Conservation (phyloP, 1,140 invertebrate species). For the Himalopsyche phryganea region DNA sequence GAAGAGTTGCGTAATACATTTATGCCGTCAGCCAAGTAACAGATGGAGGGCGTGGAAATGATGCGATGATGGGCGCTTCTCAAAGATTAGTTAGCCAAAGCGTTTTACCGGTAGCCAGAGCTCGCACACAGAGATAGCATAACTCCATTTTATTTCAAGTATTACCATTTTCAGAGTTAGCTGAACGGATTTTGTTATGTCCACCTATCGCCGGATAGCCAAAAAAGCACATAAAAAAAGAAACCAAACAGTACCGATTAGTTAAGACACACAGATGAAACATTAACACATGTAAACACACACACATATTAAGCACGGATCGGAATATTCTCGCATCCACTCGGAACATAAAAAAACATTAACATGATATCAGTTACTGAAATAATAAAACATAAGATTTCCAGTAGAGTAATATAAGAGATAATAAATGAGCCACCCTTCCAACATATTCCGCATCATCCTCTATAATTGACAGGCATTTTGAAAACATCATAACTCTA, state of each 20-base stretch:
- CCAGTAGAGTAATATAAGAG: too few species aligned
- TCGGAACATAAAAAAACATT: neutral
- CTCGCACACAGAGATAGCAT: conserved; percentile 18
- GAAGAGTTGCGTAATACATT: too few species aligned
- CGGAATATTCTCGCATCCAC: neutral
- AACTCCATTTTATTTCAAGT: conserved; percentile 16
- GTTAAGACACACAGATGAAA: neutral
- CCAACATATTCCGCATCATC: too few species aligned
- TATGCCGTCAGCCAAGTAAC: too few species aligned
- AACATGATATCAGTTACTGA: too few species aligned
- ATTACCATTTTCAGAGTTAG: conserved; percentile 24
- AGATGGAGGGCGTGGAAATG: too few species aligned
- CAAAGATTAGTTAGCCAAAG: conserved; percentile 12
- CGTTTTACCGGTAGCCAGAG: conserved; percentile 11
- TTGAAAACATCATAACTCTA: too few species aligned
- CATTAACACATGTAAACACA: conserved; percentile 1
- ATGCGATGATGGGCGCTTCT: too few species aligned
- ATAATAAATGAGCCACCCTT: too few species aligned
- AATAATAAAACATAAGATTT: too few species aligned
- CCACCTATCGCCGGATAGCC: conserved; percentile 51
- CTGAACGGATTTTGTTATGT: conserved; percentile 44
- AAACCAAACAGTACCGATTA: conserved; percentile 27
- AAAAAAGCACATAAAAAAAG: conserved; percentile 33
- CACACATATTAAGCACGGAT: neutral
- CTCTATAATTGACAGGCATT: too few species aligned